Conservation (phyloP, 2,888 invertebrate genomes). For the Bembecia ichneumoniformis region DNA sequence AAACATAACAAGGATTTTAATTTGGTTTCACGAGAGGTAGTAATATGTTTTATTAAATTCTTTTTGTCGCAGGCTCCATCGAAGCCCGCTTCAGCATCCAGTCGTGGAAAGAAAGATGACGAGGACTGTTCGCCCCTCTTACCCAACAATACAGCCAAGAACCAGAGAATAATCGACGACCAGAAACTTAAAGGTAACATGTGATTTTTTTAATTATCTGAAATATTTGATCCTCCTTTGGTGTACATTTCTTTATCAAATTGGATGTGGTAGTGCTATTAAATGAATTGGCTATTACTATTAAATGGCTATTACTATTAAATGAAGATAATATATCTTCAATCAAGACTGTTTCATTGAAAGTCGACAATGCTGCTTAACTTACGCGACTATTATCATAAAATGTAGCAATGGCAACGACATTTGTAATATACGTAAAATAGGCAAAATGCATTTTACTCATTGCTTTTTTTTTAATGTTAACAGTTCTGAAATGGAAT, state of each 20-base stretch:
- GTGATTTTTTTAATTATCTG: no score
- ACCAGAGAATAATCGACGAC: slow-evolving; percentile 94
- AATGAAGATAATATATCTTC: no score
- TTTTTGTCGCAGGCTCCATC: slow-evolving; percentile 28
- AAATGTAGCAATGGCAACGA: no score
- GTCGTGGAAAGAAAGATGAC: slow-evolving; percentile 84
- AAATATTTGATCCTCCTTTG: no score
- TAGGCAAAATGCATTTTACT: neutral
- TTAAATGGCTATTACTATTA: no score
- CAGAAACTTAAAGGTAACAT: slow-evolving; percentile 82
- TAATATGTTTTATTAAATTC: neutral
- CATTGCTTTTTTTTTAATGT: slow-evolving; percentile 1
- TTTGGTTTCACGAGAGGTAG: neutral
- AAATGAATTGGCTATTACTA: no score
- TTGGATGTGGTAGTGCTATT: neutral
- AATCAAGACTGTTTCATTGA: no score
- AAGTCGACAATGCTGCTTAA: no score
- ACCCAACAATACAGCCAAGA: slow-evolving; percentile 87
- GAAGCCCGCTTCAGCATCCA: slow-evolving; percentile 51
- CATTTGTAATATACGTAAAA: neutral
- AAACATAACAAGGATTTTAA: neutral
- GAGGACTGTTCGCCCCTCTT: slow-evolving; percentile 85
- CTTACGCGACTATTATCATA: no score
- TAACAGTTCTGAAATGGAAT: slow-evolving; percentile 89
- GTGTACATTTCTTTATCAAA: neutral